phyloP scores from a whole-genome alignment of 1,140 invertebrate species.

The Brachionus calyciflorus region DNA sequence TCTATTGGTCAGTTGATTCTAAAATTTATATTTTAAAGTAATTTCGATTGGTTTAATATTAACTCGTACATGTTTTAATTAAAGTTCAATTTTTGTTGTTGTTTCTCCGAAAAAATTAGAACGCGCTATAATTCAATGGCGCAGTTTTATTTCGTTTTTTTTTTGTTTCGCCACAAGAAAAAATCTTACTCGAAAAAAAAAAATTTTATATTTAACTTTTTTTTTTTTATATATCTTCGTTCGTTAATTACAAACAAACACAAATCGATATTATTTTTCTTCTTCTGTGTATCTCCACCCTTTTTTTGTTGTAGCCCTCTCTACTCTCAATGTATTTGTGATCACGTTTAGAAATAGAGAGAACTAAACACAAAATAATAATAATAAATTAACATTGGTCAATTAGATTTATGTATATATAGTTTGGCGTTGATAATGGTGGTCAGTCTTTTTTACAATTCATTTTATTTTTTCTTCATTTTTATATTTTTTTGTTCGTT shows the following conservation, averaged over 20 bases:
- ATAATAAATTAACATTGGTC: conserved; percentile 45
- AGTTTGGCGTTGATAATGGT: conserved; percentile 44
- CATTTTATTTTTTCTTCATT: conserved; percentile 32
- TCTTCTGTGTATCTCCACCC: not conserved
- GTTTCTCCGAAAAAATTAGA: no score
- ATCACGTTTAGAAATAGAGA: conserved; percentile 22
- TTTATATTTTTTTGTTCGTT: not conserved
- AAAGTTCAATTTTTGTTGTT: no score
- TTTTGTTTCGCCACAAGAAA: no score
- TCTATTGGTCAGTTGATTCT: no score
- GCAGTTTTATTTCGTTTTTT: no score
- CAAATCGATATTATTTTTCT: conserved; percentile 27
- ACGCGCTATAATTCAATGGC: no score
- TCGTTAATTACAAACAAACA: conserved; percentile 30
- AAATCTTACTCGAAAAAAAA: no score
- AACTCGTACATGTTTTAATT: no score
- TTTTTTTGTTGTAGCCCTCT: conserved; percentile 18
- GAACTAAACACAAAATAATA: no score
- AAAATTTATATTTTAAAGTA: no score
- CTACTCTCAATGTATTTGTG: not conserved
- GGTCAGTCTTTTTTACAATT: conserved; percentile 30
- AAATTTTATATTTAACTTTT: conserved; percentile 21
- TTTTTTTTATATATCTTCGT: not conserved
- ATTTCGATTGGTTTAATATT: no score
- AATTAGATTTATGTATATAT: conserved; percentile 43